Percentiles rank a stretch among this genome's conserved stretches.
Conservation (phyloP, 2,888 invertebrate genomes). For the Nephrotoma guestfalica region DNA sequence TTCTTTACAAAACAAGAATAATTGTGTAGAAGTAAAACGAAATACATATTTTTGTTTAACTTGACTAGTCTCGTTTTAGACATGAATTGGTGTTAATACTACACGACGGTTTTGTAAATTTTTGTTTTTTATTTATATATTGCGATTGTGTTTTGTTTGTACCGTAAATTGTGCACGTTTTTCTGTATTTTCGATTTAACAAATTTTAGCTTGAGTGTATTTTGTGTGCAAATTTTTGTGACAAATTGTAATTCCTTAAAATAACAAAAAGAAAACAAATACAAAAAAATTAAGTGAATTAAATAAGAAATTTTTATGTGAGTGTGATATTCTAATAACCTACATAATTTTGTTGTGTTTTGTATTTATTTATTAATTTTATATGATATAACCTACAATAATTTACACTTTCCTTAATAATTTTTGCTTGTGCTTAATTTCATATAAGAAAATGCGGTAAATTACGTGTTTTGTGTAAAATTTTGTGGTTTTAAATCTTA, state of each 20-base stretch:
- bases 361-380: background rate
- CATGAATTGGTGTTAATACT: background rate
- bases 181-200: too few species aligned
- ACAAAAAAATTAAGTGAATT: background rate
- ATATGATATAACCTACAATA: background rate
- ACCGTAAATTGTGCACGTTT: background rate
- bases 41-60: background rate
- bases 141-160: background rate
- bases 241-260: background rate
- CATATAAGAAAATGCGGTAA: background rate
- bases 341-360: background rate
- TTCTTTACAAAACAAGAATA: background rate
- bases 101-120: background rate
- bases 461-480: background rate
- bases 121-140: background rate
- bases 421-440: background rate
- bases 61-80: background rate
- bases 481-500: background rate
- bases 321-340: background rate
- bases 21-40: background rate
- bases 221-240: background rate
- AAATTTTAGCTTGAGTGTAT: background rate
- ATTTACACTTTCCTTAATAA: background rate
- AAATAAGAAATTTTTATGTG: background rate
- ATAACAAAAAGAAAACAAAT: background rate